Percentiles rank a stretch among this genome's conserved stretches.
Conservation (phyloP, 2,113 vertebrate species). For the Okapia johnstoni region DNA sequence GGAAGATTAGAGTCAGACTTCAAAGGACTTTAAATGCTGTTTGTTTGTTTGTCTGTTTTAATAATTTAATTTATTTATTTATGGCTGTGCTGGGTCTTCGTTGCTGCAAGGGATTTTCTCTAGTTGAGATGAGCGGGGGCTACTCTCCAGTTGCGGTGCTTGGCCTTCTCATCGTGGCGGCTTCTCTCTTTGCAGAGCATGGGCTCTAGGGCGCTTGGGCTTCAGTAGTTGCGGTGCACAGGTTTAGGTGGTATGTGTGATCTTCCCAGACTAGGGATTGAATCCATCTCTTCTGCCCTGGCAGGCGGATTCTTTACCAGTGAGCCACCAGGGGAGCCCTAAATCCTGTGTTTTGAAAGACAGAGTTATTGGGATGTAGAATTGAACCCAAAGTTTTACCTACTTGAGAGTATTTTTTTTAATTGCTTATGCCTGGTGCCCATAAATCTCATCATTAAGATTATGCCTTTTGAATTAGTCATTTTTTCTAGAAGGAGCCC, state of each 20-base stretch:
- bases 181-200: not conserved
- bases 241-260: not conserved
- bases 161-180: not conserved
- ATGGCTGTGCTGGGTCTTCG: not conserved
- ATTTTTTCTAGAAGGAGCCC: not conserved
- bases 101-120: not conserved
- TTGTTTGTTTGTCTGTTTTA: not conserved
- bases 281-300: not conserved
- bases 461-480: not conserved
- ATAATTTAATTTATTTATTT: not conserved
- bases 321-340: not conserved
- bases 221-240: not conserved
- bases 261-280: not conserved
- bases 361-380: not conserved
- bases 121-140: not conserved
- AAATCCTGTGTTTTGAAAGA: not conserved
- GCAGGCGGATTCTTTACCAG: not conserved
- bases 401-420: not conserved
- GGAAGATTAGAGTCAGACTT: not conserved
- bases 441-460: not conserved
- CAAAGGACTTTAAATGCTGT: not conserved
- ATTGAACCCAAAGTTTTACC: not conserved
- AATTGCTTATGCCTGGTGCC: not conserved
- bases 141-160: not conserved
- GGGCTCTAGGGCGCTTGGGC: not conserved